A percentile compares a stretch with the other conserved stretches of the same genome.
phyloP scores from a whole-genome alignment of 2,888 invertebrate species.

The Pardosa pseudoannulata region DNA sequence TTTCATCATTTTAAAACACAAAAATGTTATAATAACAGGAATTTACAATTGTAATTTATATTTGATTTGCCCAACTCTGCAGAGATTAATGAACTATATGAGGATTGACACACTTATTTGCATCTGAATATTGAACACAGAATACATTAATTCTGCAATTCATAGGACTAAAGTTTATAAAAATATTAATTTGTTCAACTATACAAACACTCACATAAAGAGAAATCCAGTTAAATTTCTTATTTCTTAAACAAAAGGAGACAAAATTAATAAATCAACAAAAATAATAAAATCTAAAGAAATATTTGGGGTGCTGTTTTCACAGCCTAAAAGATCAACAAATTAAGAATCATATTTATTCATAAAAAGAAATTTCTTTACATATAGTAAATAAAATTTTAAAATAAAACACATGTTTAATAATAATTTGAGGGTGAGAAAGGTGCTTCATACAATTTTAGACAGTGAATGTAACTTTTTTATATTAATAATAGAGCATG shows the following conservation, averaged over 20 bases:
- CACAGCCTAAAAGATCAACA: not conserved
- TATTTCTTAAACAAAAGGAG: not conserved
- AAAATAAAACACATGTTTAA: not conserved
- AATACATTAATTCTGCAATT: not conserved
- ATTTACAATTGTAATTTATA: not conserved
- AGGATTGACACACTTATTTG: not conserved
- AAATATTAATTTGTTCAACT: slow-evolving; percentile 17
- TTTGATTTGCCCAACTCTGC: slow-evolving; percentile 7
- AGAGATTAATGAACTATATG: not conserved
- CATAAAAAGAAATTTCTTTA: not conserved
- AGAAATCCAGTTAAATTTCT: not conserved
- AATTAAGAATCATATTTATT: too few relatives aligned
- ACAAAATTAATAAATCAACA: not conserved
- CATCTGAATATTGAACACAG: not conserved
- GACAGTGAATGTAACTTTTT: too few relatives aligned
- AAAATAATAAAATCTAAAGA: not conserved
- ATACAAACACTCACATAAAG: slow-evolving; percentile 6
- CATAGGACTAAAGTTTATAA: slow-evolving; percentile 6
- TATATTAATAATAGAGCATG: too few relatives aligned
- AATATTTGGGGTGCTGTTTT: not conserved
- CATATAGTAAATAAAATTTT: not conserved
- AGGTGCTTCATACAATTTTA: too few relatives aligned
- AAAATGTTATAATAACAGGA: too few relatives aligned
- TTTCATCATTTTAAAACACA: too few relatives aligned
- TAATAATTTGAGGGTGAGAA: not conserved